Percentiles rank a stretch among this genome's conserved stretches.
phyloP scores from a whole-genome alignment of 2,888 invertebrate genomes.

The Melangyna quadrimaculata region DNA sequence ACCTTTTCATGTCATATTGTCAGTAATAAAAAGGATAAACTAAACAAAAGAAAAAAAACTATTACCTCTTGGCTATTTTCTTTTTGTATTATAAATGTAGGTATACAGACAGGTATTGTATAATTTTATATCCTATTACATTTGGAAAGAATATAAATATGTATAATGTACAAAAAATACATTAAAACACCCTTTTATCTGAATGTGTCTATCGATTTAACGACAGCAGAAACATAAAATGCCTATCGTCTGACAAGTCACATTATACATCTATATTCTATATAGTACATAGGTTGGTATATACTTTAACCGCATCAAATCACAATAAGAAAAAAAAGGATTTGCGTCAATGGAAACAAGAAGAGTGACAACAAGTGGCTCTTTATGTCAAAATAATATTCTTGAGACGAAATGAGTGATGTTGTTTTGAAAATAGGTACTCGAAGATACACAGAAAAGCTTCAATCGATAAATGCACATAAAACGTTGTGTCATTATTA shows the following conservation, averaged over 20 bases:
- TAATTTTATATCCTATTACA: neutral
- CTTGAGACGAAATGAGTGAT: slow-evolving; percentile 22
- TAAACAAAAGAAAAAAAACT: neutral
- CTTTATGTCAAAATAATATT: slow-evolving; percentile 28
- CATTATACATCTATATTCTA: no score
- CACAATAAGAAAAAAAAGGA: no score
- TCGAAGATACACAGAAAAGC: no score
- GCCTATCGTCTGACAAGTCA: neutral
- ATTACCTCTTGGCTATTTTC: no score
- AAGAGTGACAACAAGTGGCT: slow-evolving; percentile 29
- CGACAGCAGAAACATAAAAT: slow-evolving; percentile 1
- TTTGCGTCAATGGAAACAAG: slow-evolving; percentile 26
- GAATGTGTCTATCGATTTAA: slow-evolving; percentile 23
- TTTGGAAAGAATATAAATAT: neutral
- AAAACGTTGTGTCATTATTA: neutral
- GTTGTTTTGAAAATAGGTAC: slow-evolving; percentile 41
- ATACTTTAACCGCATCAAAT: neutral
- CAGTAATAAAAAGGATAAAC: neutral
- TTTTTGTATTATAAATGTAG: neutral
- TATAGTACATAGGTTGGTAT: no score
- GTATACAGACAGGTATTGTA: neutral
- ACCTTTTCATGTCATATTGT: slow-evolving; percentile 37
- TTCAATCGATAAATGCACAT: slow-evolving; percentile 14
- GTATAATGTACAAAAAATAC: neutral
- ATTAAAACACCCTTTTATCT: slow-evolving; percentile 14